Evolutionary conservation across 2,797 vertebrate species (phyloP).

Genomic region (Typhlichthys eigenmanni): DNA sequence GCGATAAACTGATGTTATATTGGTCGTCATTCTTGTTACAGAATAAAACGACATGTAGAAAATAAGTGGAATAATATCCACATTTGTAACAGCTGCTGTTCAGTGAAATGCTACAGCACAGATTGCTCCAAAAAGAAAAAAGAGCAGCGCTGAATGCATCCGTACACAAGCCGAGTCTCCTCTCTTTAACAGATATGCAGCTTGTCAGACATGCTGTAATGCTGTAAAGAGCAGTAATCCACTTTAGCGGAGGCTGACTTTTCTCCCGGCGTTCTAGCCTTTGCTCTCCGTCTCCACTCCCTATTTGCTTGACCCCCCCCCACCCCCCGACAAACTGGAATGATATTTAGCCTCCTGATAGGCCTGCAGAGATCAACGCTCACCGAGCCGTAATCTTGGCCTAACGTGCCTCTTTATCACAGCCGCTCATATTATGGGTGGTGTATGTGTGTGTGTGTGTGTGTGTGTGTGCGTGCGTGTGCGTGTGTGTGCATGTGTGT

Average conservation of each 20-base stretch:
- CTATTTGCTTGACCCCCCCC: conserved; percentile 64
- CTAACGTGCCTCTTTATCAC: conserved; percentile 85
- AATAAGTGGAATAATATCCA: conserved; percentile 33
- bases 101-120: conserved; percentile 50
- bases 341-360: conserved; percentile 76
- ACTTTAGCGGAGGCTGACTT: conserved; percentile 72
- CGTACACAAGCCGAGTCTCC: conserved; percentile 72
- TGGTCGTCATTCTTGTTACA: conserved; percentile 19
- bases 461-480: conserved; percentile 17
- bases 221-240: conserved; percentile 77
- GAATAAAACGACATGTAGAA: conserved; percentile 24
- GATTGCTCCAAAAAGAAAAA: conserved; percentile 68
- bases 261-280: conserved; percentile 65
- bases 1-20: not conserved
- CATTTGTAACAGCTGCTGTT: conserved; percentile 53
- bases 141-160: conserved; percentile 63
- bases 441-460: conserved; percentile 30
- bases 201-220: conserved; percentile 78
- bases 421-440: conserved; percentile 84
- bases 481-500: conserved; percentile 32
- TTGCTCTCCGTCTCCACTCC: conserved; percentile 68
- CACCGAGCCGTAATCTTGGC: conserved; percentile 88
- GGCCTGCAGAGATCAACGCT: conserved; percentile 82
- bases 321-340: conserved; percentile 69
- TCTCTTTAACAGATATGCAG: conserved; percentile 75